A percentile compares a stretch with the other conserved stretches of the same genome.
Conservation (phyloP, 2,888 invertebrate genomes). For the Scaeva pyrastri region DNA sequence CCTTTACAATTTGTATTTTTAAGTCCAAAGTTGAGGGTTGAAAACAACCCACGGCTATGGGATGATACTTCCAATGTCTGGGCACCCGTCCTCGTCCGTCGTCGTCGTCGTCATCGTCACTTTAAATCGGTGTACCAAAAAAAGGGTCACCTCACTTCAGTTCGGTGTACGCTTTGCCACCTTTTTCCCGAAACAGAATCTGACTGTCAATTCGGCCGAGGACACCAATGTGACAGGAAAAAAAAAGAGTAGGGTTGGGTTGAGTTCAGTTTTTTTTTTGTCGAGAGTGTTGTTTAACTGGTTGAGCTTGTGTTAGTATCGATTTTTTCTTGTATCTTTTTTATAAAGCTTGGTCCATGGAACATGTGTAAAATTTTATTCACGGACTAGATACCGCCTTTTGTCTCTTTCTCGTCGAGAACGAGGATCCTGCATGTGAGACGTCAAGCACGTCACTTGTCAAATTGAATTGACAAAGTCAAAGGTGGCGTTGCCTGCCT, state of each 20-base stretch:
- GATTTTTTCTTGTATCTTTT: constrained; percentile 55
- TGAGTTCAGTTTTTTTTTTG: not conserved
- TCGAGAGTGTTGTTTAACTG: constrained; percentile 13
- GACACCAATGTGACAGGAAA: not conserved
- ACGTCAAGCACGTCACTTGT: constrained; percentile 54
- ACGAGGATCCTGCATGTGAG: constrained; percentile 19
- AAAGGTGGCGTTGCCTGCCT: not conserved
- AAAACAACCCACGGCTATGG: constrained; percentile 38
- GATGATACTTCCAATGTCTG: constrained; percentile 55
- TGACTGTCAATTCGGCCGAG: constrained; percentile 48
- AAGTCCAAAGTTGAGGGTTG: constrained; percentile 32
- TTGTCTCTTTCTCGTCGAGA: not conserved
- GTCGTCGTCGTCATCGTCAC: not conserved
- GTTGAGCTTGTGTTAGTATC: constrained; percentile 35
- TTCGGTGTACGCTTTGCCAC: constrained; percentile 49
- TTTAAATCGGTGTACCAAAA: constrained; percentile 1
- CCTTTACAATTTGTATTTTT: constrained; percentile 33
- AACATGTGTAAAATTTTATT: constrained; percentile 50
- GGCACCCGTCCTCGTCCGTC: not conserved
- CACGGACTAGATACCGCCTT: constrained; percentile 8
- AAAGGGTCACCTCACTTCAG: constrained; percentile 48
- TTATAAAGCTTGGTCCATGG: not conserved
- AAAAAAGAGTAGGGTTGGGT: not conserved
- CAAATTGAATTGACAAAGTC: constrained; percentile 65
- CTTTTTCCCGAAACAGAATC: constrained; percentile 26